Conservation (phyloP, 64 coral and sea anemone species). For the Stylophora pistillata region DNA sequence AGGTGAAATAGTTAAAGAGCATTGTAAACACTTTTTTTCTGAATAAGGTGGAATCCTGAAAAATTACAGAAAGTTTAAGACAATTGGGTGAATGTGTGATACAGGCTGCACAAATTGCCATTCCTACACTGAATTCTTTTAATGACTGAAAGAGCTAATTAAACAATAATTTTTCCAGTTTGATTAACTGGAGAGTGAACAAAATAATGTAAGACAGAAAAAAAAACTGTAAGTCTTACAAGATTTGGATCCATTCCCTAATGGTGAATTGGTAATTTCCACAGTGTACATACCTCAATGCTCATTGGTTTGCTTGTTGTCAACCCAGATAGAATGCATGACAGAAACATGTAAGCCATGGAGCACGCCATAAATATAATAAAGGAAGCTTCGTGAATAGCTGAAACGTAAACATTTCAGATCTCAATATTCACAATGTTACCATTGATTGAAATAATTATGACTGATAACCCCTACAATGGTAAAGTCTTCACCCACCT, state of each 20-base stretch:
- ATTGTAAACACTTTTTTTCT: constrained; percentile 60
- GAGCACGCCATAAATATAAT: constrained; percentile 79
- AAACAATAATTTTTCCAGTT: too few relatives aligned
- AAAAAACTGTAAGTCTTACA: too few relatives aligned
- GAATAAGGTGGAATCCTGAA: constrained; percentile 50
- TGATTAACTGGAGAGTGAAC: background rate
- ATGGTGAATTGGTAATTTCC: too few relatives aligned
- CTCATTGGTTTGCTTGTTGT: constrained; percentile 59
- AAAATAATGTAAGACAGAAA: background rate
- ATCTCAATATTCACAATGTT: background rate
- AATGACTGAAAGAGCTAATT: too few relatives aligned
- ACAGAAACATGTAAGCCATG: constrained; percentile 85
- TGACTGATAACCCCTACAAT: too few relatives aligned
- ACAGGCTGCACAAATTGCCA: too few relatives aligned
- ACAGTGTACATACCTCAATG: constrained; percentile 48
- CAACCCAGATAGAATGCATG: constrained; percentile 57
- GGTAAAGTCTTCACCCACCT: too few relatives aligned
- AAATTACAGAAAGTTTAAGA: too few relatives aligned
- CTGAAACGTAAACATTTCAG: constrained; percentile 26
- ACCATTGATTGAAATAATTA: background rate
- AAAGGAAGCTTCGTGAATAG: constrained; percentile 83
- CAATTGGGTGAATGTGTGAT: background rate
- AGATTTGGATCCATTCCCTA: too few relatives aligned
- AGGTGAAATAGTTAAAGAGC: constrained; percentile 71
- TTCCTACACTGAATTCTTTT: too few relatives aligned